These are phyloP conservation scores for Bacillus rossius DNA, from an alignment of 1,140 invertebrate genomes.

Conservation along the genomic window DNA sequence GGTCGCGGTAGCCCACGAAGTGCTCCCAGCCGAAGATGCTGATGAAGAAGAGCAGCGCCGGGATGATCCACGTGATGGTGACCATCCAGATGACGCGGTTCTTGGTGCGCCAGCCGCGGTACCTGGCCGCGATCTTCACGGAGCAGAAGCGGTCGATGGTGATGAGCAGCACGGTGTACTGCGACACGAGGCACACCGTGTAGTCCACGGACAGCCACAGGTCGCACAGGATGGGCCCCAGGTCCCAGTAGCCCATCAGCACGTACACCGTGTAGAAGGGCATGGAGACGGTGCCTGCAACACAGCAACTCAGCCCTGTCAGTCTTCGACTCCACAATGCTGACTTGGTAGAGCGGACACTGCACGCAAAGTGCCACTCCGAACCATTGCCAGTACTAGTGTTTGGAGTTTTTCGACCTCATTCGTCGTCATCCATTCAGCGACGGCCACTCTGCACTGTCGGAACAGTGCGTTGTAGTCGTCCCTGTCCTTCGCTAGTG, in stretches of 20 bases:
- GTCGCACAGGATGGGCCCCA: conserved; percentile 94
- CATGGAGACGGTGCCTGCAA: conserved; percentile 85
- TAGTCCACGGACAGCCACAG: conserved; percentile 99
- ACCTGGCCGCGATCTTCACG: conserved; percentile 97
- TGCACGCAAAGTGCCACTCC: no score
- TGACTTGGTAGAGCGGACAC: no score
- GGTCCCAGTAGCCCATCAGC: conserved; percentile 93
- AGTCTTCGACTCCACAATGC: no score
- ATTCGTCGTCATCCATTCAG: no score
- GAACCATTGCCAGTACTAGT: no score
- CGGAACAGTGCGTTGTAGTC: no score
- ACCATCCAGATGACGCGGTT: conserved; percentile 89
- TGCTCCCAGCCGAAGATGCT: conserved; percentile 99
- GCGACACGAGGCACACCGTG: conserved; percentile 97
- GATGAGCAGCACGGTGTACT: conserved; percentile 98
- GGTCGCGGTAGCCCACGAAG: conserved; percentile 87
- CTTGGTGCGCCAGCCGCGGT: conserved; percentile 95
- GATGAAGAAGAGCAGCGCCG: conserved; percentile 93
- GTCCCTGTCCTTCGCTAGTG: no score
- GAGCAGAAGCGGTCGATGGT: conserved; percentile 99
- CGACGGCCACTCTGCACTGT: no score
- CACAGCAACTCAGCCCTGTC: no score
- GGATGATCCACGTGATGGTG: conserved; percentile 97
- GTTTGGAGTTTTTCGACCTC: no score
- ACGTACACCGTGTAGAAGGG: conserved; percentile 96